These are phyloP conservation scores for Steinernema scapterisci DNA, from an alignment of 2,888 invertebrate species.

Conservation along the genomic window DNA sequence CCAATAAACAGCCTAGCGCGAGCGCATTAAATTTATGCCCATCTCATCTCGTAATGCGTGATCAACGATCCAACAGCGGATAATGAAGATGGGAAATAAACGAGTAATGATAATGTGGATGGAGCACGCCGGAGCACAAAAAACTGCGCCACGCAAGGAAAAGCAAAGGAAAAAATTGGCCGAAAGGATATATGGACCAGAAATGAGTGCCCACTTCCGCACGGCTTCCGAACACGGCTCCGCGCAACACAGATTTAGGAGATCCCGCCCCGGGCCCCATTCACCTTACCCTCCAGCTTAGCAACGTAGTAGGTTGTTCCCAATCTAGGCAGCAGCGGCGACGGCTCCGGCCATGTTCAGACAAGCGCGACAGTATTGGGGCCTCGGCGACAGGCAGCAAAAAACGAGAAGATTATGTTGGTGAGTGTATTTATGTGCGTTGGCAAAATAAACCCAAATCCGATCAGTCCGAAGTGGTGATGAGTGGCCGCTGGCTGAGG, in stretches of 20 bases:
- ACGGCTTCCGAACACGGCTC: slow-evolving; percentile 7
- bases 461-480: not conserved
- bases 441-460: slow-evolving; percentile 12
- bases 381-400: not conserved
- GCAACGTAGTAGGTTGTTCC: not conserved
- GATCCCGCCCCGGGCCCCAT: slow-evolving; percentile 11
- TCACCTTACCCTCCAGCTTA: slow-evolving; percentile 23
- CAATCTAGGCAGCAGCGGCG: too few relatives aligned
- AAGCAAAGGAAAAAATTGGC: not conserved
- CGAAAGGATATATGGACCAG: slow-evolving; percentile 23
- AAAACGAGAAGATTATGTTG: not conserved
- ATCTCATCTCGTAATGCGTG: slow-evolving; percentile 8
- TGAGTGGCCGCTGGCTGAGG: not conserved
- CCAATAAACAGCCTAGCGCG: slow-evolving; percentile 17
- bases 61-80: not conserved
- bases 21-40: not conserved
- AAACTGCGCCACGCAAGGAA: not conserved
- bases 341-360: not conserved
- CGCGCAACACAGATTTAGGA: not conserved
- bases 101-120: slow-evolving; percentile 12
- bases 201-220: slow-evolving; percentile 23
- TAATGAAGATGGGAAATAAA: not conserved
- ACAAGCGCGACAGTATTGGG: not conserved
- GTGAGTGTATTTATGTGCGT: not conserved
- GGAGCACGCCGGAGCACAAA: not conserved